Evolutionary conservation across 2,797 vertebrate genomes (phyloP).

Genomic region (Uromys caudimaculatus): DNA sequence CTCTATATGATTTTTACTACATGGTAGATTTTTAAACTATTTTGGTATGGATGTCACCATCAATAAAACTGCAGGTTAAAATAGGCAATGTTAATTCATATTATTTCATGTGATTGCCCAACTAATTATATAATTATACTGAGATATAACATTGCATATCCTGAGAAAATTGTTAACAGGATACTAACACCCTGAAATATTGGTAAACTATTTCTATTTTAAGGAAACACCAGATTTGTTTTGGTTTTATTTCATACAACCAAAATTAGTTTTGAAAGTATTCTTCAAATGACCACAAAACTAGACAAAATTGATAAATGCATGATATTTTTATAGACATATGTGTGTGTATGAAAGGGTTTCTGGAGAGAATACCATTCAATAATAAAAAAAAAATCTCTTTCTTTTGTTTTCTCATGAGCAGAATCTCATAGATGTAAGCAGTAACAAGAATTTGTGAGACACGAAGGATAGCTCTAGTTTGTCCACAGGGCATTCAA

Average conservation of each 20-base stretch:
- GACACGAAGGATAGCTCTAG: neutral
- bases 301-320: neutral
- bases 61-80: slow-evolving; percentile 55
- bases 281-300: neutral
- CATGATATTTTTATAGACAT: neutral
- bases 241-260: neutral
- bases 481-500: slow-evolving; percentile 5
- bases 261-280: neutral
- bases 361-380: neutral
- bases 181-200: neutral
- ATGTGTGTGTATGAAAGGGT: neutral
- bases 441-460: neutral
- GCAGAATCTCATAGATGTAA: neutral
- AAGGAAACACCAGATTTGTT: neutral
- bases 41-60: neutral
- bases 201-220: slow-evolving; percentile 35
- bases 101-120: slow-evolving; percentile 43
- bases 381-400: neutral
- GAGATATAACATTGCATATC: neutral
- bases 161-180: neutral
- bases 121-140: slow-evolving; percentile 23
- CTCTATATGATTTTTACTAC: neutral
- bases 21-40: slow-evolving; percentile 41
- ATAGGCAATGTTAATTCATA: neutral
- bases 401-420: neutral